phyloP scores from a whole-genome alignment of 2,888 invertebrate genomes.

The Pogonocherus hispidulus region DNA sequence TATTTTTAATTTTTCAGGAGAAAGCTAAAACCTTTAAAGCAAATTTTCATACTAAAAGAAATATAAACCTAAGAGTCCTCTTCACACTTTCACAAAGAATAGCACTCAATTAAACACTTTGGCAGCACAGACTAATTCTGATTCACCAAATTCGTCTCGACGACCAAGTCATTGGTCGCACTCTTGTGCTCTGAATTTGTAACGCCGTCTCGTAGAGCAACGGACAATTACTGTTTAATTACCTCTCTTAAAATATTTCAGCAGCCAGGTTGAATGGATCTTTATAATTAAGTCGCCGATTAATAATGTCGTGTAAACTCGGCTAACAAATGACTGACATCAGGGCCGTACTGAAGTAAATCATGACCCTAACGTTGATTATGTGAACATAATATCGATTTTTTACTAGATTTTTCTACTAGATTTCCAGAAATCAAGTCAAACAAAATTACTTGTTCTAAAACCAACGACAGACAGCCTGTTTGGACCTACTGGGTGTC shows the following conservation, averaged over 20 bases:
- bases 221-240: conserved; percentile 33
- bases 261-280: conserved; percentile 45
- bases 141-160: not conserved
- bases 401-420: too few relatives aligned
- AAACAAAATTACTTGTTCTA: too few relatives aligned
- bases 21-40: too few relatives aligned
- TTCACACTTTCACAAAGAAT: not conserved
- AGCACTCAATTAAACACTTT: not conserved
- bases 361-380: too few relatives aligned
- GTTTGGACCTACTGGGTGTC: too few relatives aligned
- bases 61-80: too few relatives aligned
- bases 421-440: too few relatives aligned
- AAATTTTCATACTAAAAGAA: too few relatives aligned
- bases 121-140: not conserved
- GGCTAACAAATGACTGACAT: conserved; percentile 49
- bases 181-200: conserved; percentile 31
- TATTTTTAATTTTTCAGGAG: too few relatives aligned
- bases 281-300: conserved; percentile 53
- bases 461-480: too few relatives aligned
- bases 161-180: not conserved
- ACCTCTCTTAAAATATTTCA: conserved; percentile 34
- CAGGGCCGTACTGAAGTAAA: not conserved
- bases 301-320: conserved; percentile 53
- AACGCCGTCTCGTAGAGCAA: conserved; percentile 24
- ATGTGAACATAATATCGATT: too few relatives aligned